Evolutionary conservation across 2,888 invertebrate species (phyloP), one percentile per base, ranked within the genome.

Genomic region (Fissipunctia ypsillon): DNA sequence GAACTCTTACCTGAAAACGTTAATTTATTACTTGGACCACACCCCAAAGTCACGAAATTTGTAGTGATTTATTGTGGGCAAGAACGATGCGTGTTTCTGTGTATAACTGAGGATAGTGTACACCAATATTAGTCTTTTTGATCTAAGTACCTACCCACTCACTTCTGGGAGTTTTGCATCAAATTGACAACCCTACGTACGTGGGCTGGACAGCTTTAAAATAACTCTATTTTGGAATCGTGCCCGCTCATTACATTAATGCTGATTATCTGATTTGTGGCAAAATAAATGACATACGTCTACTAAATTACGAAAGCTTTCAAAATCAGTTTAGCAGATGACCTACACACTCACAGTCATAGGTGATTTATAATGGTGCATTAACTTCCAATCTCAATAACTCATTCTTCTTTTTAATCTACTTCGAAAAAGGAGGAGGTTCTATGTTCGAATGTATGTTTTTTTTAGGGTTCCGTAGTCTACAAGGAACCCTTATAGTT

Each of bases 11-110:
- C 41, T 35, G 76, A 60, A 54, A 73, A 59, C 64, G 3, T 48
- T 35, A 61, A 65, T 65, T 65, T 61, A 76, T 65, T 54, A 56
- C 56, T 61, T 76, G 25, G 6, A 63, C 54, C 77, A 66, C 82
- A 19, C 76, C 67, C 60, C 10, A 52, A 56, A 25, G 25, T 41
- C 16, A 35, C n/a, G 35, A 19, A 60, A 7, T 48, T 76, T 48
- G 54, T 56, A 38, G 6, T 25, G n/a, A 16, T 68, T 48, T 64
- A 52, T 28, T 28, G 7, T 50, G 19, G 25, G 14, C 12, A 64
- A 38, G 10, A n/a, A 56, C 19, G 45, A 54, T 22, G 6, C 45
- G 41, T 48, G 19, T 14, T n/a, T 9, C 16, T 16, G 16, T 64
- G 16, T 16, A 6, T 35, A 43, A 9, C 28, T 41, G 38, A 56